These are phyloP conservation scores for Nymphalis io DNA, from an alignment of 1,140 invertebrate genomes.

Conservation along the genomic window DNA sequence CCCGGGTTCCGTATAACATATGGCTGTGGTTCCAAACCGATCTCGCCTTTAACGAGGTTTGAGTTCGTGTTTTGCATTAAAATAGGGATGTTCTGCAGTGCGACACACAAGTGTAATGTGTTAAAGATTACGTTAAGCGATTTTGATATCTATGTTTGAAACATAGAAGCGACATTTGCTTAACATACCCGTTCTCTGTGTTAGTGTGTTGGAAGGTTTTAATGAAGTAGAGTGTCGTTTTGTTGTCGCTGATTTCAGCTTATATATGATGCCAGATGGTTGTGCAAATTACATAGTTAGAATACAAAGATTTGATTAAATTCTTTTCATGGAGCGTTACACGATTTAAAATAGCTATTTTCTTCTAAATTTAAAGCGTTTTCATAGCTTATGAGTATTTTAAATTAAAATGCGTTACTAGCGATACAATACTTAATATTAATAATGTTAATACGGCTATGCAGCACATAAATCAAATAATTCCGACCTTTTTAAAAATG, in stretches of 20 bases:
- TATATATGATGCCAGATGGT: slow-evolving; percentile 21
- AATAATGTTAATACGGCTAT: no score
- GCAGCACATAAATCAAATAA: no score
- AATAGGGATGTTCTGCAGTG: slow-evolving; percentile 35
- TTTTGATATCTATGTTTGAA: slow-evolving; percentile 16
- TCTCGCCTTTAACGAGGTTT: slow-evolving; percentile 38
- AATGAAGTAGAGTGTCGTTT: slow-evolving; percentile 30
- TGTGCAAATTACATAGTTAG: slow-evolving; percentile 18
- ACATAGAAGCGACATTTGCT: slow-evolving; percentile 6
- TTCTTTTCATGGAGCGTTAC: background rate
- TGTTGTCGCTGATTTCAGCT: slow-evolving; percentile 30
- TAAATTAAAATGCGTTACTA: no score
- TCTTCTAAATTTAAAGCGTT: background rate
- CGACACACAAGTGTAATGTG: slow-evolving; percentile 35
- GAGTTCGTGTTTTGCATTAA: slow-evolving; percentile 41
- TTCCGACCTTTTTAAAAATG: no score
- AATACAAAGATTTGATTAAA: slow-evolving; percentile 1
- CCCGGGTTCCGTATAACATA: slow-evolving; percentile 33
- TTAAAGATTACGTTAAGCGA: slow-evolving; percentile 28
- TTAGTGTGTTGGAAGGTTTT: slow-evolving; percentile 22
- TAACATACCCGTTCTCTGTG: background rate
- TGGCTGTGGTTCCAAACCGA: slow-evolving; percentile 37
- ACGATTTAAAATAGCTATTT: background rate
- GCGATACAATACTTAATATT: no score
- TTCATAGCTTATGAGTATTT: no score